These are phyloP conservation scores for Cyclura pinguis DNA, from an alignment of 2,797 vertebrate species.

Conservation along the genomic window DNA sequence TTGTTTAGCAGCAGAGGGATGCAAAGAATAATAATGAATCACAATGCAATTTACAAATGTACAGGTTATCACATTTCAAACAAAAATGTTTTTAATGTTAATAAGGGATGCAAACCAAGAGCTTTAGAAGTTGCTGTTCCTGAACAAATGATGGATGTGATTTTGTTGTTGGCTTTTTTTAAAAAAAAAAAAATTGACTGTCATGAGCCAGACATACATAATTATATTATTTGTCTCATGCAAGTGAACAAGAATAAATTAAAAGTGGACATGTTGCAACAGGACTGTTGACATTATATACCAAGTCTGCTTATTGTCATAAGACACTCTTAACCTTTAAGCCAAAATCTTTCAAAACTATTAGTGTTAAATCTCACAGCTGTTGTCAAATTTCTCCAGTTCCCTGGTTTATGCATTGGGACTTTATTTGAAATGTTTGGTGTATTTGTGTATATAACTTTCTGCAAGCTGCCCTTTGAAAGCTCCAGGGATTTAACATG, in stretches of 20 bases:
- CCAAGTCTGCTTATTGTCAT: constrained; percentile 86
- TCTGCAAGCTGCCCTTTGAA: constrained; percentile 83
- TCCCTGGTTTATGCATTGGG: constrained; percentile 81
- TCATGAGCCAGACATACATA: constrained; percentile 81
- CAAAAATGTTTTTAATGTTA: constrained; percentile 73
- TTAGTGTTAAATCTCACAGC: constrained; percentile 84
- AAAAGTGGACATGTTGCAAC: constrained; percentile 84
- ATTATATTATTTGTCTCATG: constrained; percentile 85
- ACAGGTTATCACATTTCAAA: constrained; percentile 75
- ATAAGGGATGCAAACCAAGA: constrained; percentile 67
- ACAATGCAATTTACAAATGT: constrained; percentile 70
- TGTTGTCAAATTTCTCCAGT: constrained; percentile 81
- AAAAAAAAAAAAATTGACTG: constrained; percentile 63
- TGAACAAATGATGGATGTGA: constrained; percentile 63
- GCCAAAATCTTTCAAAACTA: constrained; percentile 87
- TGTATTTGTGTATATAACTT: constrained; percentile 85
- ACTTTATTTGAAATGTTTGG: constrained; percentile 85
- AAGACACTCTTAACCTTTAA: constrained; percentile 86
- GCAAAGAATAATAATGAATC: constrained; percentile 66
- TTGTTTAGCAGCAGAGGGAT: constrained; percentile 53
- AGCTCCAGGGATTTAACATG: constrained; percentile 81
- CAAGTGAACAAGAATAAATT: constrained; percentile 84
- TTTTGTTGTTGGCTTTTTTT: constrained; percentile 39
- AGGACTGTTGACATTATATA: constrained; percentile 85
- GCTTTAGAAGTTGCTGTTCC: constrained; percentile 72